Evolutionary conservation across 2,888 invertebrate species (phyloP), one percentile per base, ranked within the genome.

Genomic region (Panzeria rudis): DNA sequence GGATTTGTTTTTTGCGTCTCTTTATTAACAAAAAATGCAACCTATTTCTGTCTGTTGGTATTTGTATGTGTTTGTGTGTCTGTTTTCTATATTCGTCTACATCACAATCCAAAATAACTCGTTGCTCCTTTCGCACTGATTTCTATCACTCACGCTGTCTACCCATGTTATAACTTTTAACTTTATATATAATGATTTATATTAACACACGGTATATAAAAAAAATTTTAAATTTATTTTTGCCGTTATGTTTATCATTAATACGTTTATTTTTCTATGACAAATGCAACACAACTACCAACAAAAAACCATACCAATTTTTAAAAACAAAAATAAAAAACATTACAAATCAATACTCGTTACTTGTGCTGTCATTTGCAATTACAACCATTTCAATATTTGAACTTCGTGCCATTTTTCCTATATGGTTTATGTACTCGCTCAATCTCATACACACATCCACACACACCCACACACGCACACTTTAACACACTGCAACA

Each of bases 381-480:
- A 90, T 90, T 89, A 90, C 90, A 89, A 72, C 90, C 89, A 89
- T 89, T 90, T 90, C 89, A 89, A 90, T 90, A 90, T 90, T 90
- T 90, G 89, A 87, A 82, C 85, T 76, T 71, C 82, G 82, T 83
- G 85, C 56, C 71, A 73, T 64, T 82, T 85, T 69, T 68, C 73
- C 64, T 38, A 35, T 54, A 62, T 79, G 68, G 29, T 41, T 35
- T 56, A 50, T 61, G 35, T 25, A 41, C 38, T 44, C 6, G n/a
- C n/a, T n/a, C 2, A 23, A 35, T 15, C 20, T 11, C 20, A 29
- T 5, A 29, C 29, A 5, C 29, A 4, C 29, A n/a, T 23, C 3
- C 61, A 13, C 11, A 47, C 15, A 23, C 20, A 25, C 25, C 2
- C 62, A 15, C 15, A 56, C 15, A n/a, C 15, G 15, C 47, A 25